Base-by-base conservation (phyloP, 1,140 invertebrate species). In the Conus betulinus region DNA sequence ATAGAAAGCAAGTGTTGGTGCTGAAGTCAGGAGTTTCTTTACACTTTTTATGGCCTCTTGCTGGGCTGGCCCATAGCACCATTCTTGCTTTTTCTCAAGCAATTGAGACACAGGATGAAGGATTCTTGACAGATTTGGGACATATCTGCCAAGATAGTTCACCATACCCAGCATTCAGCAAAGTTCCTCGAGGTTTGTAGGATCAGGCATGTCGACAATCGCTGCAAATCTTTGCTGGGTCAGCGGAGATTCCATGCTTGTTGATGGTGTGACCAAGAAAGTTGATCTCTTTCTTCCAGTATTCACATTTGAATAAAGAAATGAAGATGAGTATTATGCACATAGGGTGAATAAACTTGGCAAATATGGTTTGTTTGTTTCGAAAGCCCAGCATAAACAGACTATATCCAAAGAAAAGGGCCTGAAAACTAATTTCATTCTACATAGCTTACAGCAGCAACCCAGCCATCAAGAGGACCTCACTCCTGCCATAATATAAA, bases 261-360 rank as follows among this genome's bases (percentile, higher is more conserved):
- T 51, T 81, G 81, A 89, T 87, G 5, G 83, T 60, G 39, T 89
- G 89, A 3, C 91, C 90, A 55, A 90, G 84, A 55, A 86, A 90
- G 27, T 84, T 76, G 20, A 90, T 53, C 51, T 88, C 81, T 55
- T 23, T 27, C 53, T 85, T 78, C 11, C 81, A 0, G 85, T 95
- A 93, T 27, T 92, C 78, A 91, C 94, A 93, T 91, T 96, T 96
- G n/a, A n/a, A n/a, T n/a, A n/a, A n/a, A n/a, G n/a, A 39, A 39
- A 39, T 39, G 39, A 39, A 39, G 39, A 39, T 39, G 39, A 39
- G 39, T 39, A 39, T 39, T 39, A 39, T 39, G 39, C 39, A 39
- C 39, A 39, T 39, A 39, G 39, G 39, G 39, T 39, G 39, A 39
- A 39, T 39, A 39, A 0, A 39, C 39, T 39, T 39, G 39, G 39